Base-by-base conservation (phyloP, 2,797 vertebrate genomes). In the Pogonophryne albipinna region DNA sequence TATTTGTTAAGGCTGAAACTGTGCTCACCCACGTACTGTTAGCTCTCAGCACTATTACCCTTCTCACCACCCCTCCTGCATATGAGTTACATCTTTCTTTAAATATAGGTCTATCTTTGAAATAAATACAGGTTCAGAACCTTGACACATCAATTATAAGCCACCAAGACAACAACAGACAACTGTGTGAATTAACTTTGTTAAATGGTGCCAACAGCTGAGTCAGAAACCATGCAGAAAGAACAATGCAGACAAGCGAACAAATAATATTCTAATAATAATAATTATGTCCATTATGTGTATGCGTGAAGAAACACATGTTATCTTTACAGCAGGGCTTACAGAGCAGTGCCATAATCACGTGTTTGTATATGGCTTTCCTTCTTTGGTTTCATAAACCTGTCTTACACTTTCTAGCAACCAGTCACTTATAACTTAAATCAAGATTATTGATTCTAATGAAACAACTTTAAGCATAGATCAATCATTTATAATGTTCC, bases 1-100 rank as follows among this genome's bases (percentile, higher is more conserved):
- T 81, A 85, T 88, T 81, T 69, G 66, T 94, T 95, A 95, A 95
- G 92, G 94, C 94, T 86, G 89, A 91, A 91, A 87, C 83, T 86
- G 88, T 88, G 86, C 88, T 91, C 80, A 72, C 79, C 68, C 72
- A 74, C 58, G 62, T 50, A 58, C 62, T 60, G 20, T 4, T 77
- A 80, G 31, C 79, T 77, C 62, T 84, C 76, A 86, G 59, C 74
- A 58, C 71, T 63, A 52, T 66, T 46, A 60, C 47, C 59, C 13
- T 12, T 55, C 52, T 51, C 20, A 41, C 38, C 60, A 16, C 41
- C 23, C 12, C 44, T 67, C 56, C 59, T 65, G 60, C 81, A 82
- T 70, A 67, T 56, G 17, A 7, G 6, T 76, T 56, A 70, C 44
- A 56, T 69, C 31, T 38, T 64, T 76, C 56, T 45, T 68, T 46